Evolutionary conservation across 2,888 invertebrate species (phyloP).

Genomic region (Panopea generosa): DNA sequence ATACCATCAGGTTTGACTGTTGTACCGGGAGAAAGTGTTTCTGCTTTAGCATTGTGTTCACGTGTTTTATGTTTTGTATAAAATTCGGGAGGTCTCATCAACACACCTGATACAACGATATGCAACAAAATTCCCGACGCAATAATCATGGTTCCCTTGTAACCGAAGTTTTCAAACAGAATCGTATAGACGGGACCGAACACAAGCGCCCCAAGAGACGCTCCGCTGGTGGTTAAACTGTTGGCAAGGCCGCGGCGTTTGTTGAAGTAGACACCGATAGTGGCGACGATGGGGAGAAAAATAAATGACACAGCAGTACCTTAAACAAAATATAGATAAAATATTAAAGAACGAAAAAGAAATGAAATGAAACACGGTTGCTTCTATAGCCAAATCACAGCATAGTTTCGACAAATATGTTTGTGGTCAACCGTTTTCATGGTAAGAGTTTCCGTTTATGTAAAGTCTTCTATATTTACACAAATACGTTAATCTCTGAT

Average conservation of each 20-base stretch:
- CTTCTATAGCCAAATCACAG: too few relatives aligned
- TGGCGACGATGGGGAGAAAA: conserved; percentile 37
- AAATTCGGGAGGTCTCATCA: conserved; percentile 46
- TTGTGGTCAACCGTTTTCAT: too few relatives aligned
- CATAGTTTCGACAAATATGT: too few relatives aligned
- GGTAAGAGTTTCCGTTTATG: too few relatives aligned
- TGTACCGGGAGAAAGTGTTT: too few relatives aligned
- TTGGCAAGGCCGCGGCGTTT: conserved; percentile 51
- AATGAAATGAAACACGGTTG: neutral
- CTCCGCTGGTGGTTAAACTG: conserved; percentile 43
- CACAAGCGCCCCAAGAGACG: conserved; percentile 44
- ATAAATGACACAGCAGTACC: conserved; percentile 35
- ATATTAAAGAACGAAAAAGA: neutral
- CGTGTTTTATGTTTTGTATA: conserved; percentile 2
- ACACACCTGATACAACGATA: conserved; percentile 30
- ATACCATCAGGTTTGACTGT: neutral
- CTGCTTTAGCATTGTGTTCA: too few relatives aligned
- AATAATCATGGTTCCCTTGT: conserved; percentile 49
- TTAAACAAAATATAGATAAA: too few relatives aligned
- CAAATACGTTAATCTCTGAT: too few relatives aligned
- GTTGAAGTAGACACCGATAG: conserved; percentile 52
- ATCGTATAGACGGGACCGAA: conserved; percentile 44
- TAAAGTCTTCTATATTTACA: too few relatives aligned
- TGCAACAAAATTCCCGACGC: conserved; percentile 45
- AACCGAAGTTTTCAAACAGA: conserved; percentile 48